Base-by-base conservation (phyloP, 2,888 invertebrate species). In the Homarus gammarus region DNA sequence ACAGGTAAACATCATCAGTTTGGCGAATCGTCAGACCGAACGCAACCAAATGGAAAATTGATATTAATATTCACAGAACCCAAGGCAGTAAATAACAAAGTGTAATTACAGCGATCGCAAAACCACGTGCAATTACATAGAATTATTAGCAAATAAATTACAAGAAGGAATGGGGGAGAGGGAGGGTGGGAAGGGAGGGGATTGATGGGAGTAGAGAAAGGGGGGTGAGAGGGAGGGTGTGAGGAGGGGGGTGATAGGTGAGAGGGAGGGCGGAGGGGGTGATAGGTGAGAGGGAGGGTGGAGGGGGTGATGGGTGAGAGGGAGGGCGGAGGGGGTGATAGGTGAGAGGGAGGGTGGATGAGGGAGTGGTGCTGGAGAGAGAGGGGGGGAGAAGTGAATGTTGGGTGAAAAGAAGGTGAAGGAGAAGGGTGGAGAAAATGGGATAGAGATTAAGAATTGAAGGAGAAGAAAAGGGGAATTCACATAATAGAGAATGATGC, bases 401-500 rank as follows among this genome's bases (percentile, higher is more conserved):
- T 0, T 3, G 8, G 1, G 22, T 18, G 38, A 18, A 22, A 12
- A 1, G 22, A 22, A 56, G 22, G 22, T 3, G 1, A 15, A 15
- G 15, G 22, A 33, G 72, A 31, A 33, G n/a, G 33, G n/a, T 31
- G n/a, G 73, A 73, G 70, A 70, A 38, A 73, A 38, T 27, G 73
- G 27, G 38, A 73, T 10, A 73, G 73, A 73, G 38, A 73, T 33
- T 73, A 73, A 40, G n/a, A 44, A 44, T 44, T 44, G n/a, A 18
- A 33, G 38, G 6, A 72, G 1, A 31, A 22, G 15, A 6, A 72
- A 18, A 72, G 8, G 22, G 33, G 38, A 31, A 31, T 27, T 1
- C 10, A 31, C 5, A 72, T 0, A 27, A n/a, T 18, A 18, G 22
- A 31, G 31, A 38, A 33, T 36, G 22, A 51, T 22, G 31, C 8